Base-by-base conservation (phyloP, 1,140 invertebrate genomes). In the Drosophila eugracilis region DNA sequence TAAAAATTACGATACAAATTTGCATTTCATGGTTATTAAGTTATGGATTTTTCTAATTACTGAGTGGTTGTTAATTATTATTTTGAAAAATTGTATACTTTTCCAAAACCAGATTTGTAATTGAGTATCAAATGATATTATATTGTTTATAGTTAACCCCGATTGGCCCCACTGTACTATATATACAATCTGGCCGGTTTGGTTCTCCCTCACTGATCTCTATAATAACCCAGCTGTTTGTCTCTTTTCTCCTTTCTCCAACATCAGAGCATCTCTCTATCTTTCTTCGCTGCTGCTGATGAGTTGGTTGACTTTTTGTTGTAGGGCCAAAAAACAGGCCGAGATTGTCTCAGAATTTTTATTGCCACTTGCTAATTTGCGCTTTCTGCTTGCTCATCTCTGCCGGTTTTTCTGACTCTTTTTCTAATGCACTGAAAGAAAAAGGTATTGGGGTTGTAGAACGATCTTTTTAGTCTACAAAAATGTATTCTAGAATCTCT, bases 341-440 rank as follows among this genome's bases (percentile, higher is more conserved):
- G 19, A 12, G 55, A 63, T 62, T 32, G 59, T 28, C 60, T 66
- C 60, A 67, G 60, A 53, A 71, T 66, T 75, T 75, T 75, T 75
- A 75, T 75, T 58, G 59, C 72, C 71, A 57, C 52, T 66, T 75
- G 72, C 72, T 75, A 75, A 75, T 75, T 75, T 75, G 14, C 28
- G 48, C 45, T 66, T 75, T 75, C 32, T 44, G 70, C 32, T 50
- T 55, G 58, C 41, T 50, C 21, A 30, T 36, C 30, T 14, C 26
- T 21, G 15, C 26, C 26, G 44, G 34, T 42, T n/a, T 1, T 9
- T 30, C n/a, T 34, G 7, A 54, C 69, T 52, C 45, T 24, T 39
- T 39, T 45, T 15, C 22, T 15, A 45, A 28, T 45, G 22, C 44
- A 45, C 14, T 9, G 14, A 15, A 10, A 4, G 10, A 45, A 45